Evolutionary conservation across 2,888 invertebrate species (phyloP), one percentile per base, ranked within the genome.

Genomic region (Boloria selene): DNA sequence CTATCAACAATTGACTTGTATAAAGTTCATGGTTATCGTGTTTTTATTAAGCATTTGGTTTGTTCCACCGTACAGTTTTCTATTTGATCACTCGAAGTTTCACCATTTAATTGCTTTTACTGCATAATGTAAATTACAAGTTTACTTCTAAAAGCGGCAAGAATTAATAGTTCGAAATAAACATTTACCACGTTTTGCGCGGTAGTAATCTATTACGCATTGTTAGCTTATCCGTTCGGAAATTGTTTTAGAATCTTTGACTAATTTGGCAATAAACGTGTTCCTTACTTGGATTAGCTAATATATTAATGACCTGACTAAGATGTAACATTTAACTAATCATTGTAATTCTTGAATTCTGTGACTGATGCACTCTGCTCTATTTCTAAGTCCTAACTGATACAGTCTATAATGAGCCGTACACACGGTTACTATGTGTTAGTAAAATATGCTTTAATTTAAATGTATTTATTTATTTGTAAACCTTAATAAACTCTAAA

Each of bases 81-180:
- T 59, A 59, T 49, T 56, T 56, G 49, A 59, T 49, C 49, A 49
- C 14, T 59, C 31, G 17, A 47, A 59, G 59, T 59, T 59, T 59
- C 59, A 26, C 59, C 31, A 38, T 59, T 49, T 59, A 59, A 59
- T 59, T 59, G 49, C 49, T 49, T 16, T 59, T 59, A 38, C 49
- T 49, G 58, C 31, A 49, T 17, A 49, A 59, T 59, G 59, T 59
- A 38, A 59, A 59, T 59, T 17, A 59, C 49, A 16, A 49, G 49
- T 49, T 58, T 59, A 61, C 61, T 31, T 60, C 50, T 61, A 61
- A 56, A 55, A 66, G 58, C 45, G 56, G 56, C 51, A 44, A 45
- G 18, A 66, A 62, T 62, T 66, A 62, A 61, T 62, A 38, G 58
- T 66, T 58, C 52, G 6, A 55, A 50, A 49, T 51, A 55, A 61